Evolutionary conservation across 2,797 vertebrate genomes (phyloP).

Genomic region (Loriculus beryllinus): DNA sequence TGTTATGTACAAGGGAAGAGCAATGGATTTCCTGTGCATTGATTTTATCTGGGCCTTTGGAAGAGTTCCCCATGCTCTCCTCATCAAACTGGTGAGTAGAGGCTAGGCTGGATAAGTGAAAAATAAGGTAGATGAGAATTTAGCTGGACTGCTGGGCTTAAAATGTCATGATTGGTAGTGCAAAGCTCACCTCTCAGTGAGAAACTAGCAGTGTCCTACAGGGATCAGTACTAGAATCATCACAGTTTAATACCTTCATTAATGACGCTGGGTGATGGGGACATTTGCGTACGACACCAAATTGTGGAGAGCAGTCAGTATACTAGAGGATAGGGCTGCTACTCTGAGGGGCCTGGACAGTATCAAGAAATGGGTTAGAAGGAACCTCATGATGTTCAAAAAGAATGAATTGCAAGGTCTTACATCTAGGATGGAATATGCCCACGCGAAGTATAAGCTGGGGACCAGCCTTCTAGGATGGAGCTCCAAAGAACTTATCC

Average conservation of each 20-base stretch:
- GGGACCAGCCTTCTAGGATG: not conserved
- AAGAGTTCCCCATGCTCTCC: not conserved
- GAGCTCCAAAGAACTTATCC: not conserved
- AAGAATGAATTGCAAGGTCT: not conserved
- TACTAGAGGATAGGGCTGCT: not conserved
- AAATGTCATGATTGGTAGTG: not conserved
- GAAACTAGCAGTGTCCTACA: not conserved
- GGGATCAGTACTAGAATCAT: not conserved
- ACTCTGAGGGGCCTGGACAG: not conserved
- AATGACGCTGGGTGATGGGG: not conserved
- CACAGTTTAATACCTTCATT: not conserved
- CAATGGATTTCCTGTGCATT: not conserved
- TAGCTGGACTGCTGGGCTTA: not conserved
- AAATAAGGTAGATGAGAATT: not conserved
- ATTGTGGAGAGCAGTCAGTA: not conserved
- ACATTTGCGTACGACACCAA: too few species aligned
- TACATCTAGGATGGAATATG: not conserved
- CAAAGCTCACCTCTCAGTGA: not conserved
- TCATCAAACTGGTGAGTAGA: not conserved
- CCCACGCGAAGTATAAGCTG: not conserved
- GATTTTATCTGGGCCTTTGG: not conserved
- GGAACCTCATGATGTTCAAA: not conserved
- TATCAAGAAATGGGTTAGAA: not conserved
- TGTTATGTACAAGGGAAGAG: not conserved
- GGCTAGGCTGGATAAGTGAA: not conserved